Evolutionary conservation across 2,797 vertebrate genomes (phyloP), one percentile per base, ranked within the genome.

Genomic region (Acridotheres tristis): DNA sequence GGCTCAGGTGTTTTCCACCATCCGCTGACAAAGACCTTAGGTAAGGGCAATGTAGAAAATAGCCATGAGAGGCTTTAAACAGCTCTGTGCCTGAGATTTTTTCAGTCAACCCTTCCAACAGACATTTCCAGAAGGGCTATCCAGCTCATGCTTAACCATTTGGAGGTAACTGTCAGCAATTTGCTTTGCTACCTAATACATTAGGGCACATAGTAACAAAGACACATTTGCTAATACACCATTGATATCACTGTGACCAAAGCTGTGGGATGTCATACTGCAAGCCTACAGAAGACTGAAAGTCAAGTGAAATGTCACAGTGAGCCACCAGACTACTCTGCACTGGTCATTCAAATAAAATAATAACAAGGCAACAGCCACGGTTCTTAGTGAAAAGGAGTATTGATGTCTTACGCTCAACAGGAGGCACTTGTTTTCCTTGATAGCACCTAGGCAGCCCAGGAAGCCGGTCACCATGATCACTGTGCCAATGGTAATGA

Each of bases 341-440:
- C 62, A 32, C 7, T 42, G 13, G 38, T 62, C 40, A 63, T 67
- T 92, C 43, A 82, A 80, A 80, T 23, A 88, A 85, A 91, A 36
- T 40, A 66, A 25, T 26, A 68, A 38, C 15, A 79, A 88, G 79
- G 10, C 59, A 81, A 68, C 36, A 62, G 29, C 36, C 62, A 82
- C 17, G n/a, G 11, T 40, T 85, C 18, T 78, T 58, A 86, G 43
- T 42, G 62, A 55, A 88, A 90, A 84, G 21, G 42, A 74, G 4
- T 45, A 59, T 4, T 45, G 32, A 32, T 58, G 47, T 98, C 99
- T 99, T 98, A 99, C 99, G 32, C 99, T 99, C 97, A 99, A 98
- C 80, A 99, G 99, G 98, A 99, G 99, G 99, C 99, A 99, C 99
- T 99, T 99, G 98, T 99, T 99, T 98, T 99, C 99, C 98, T 99